phyloP scores from a whole-genome alignment of 2,888 invertebrate genomes.

The Lucinisca nassula region DNA sequence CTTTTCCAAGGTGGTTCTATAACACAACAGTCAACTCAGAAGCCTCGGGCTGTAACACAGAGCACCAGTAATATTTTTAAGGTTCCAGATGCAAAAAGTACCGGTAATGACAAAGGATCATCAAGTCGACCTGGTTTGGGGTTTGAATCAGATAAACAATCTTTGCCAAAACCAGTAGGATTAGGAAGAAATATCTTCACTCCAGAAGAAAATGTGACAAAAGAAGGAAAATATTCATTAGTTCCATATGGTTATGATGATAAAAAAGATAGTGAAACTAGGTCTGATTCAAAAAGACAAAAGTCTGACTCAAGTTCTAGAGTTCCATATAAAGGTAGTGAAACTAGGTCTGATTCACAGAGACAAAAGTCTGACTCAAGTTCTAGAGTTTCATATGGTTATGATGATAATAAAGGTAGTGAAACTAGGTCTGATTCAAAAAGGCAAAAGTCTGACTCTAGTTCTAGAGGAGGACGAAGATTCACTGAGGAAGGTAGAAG shows the following conservation, averaged over 20 bases:
- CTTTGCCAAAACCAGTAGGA: background rate
- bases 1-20: background rate
- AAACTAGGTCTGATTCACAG: background rate
- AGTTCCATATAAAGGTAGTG: background rate
- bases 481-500: too few species aligned
- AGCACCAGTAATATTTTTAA: background rate
- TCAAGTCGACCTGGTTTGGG: background rate
- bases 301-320: background rate
- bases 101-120: background rate
- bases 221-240: background rate
- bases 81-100: background rate
- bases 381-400: background rate
- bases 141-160: background rate
- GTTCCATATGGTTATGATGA: constrained; percentile 3
- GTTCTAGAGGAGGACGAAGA: background rate
- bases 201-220: background rate
- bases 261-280: background rate
- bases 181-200: background rate
- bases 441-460: background rate
- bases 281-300: background rate
- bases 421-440: background rate
- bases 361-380: background rate
- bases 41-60: background rate
- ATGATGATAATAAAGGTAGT: background rate
- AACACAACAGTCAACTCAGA: background rate